Evolutionary conservation across 2,113 vertebrate genomes (phyloP), one percentile per base, ranked within the genome.

Genomic region (Erythrocercus mccallii): DNA sequence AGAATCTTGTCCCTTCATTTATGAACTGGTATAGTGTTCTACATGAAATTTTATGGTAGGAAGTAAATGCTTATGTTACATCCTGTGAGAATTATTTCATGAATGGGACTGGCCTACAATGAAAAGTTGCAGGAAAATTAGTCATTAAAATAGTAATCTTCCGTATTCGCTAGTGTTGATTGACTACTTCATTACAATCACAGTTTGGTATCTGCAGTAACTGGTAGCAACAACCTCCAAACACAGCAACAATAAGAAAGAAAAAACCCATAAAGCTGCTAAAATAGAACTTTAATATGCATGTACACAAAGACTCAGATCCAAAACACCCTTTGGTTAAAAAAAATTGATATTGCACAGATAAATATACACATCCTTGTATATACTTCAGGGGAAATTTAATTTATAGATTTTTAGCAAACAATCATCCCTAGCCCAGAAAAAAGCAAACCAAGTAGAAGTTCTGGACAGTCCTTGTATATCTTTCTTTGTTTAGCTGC

Each of bases 141-240:
- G 45, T 87, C 92, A 90, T 90, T 94, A 88, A 93, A 87, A 95
- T 92, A 62, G 71, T 85, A 94, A 88, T 96, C 85, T 92, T 88
- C 66, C 8, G 6, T 47, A 57, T 93, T 82, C 62, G 72, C 74
- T 92, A 77, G 62, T 33, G 54, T 93, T 93, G 94, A 94, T 73
- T 81, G 79, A 95, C 94, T 94, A 53, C 66, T 95, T 95, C 94
- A 94, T 96, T 94, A 95, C 38, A 95, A 93, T 94, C 94, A 95
- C 95, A 95, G 95, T 93, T 88, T 93, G 95, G 57, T 72, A 91
- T 57, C 79, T 94, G 89, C 69, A 62, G 27, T 80, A 94, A 79
- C 70, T 88, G 58, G 54, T 65, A 90, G 18, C 4, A 80, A 53
- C 5, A 1, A 92, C 27, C 23, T 61, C 48, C 71, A 82, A 90